A percentile compares a stretch with the other conserved stretches of the same genome.
Evolutionary conservation across 2,797 vertebrate genomes (phyloP).

Genomic region (Chiloscyllium punctatum): DNA sequence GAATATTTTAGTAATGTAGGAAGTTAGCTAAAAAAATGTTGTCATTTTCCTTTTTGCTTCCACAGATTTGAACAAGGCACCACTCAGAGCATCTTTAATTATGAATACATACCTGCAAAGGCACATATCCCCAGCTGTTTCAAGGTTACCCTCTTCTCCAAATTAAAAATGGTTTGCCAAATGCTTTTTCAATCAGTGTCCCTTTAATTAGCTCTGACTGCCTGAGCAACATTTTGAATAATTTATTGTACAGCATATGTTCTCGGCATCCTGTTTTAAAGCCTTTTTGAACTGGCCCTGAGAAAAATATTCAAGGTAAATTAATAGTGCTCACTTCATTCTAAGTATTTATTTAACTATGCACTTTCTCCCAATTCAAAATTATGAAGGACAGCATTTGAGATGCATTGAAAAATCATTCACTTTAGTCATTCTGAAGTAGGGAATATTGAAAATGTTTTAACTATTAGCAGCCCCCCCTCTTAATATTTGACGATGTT

Average conservation of each 20-base stretch:
- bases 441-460: not conserved
- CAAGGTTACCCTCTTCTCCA: not conserved
- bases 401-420: not conserved
- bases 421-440: no score
- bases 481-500: not conserved
- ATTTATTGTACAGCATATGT: constrained; percentile 29
- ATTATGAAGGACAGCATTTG: not conserved
- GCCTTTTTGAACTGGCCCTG: not conserved
- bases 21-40: not conserved
- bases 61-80: not conserved
- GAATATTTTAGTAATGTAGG: not conserved
- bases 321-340: constrained; percentile 11
- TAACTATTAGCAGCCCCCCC: not conserved
- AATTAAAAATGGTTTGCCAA: constrained; percentile 4
- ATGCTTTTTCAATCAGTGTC: constrained; percentile 15
- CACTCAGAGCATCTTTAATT: not conserved
- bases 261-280: not conserved
- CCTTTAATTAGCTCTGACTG: constrained; percentile 21
- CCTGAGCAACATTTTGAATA: not conserved
- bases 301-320: constrained; percentile 18
- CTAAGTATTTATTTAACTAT: not conserved
- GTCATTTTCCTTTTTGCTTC: not conserved
- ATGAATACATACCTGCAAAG: not conserved
- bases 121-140: not conserved
- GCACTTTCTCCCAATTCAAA: not conserved